Percentiles rank a stretch among this genome's conserved stretches.
Conservation (phyloP, 2,888 invertebrate genomes). For the Himalopsyche japonica region DNA sequence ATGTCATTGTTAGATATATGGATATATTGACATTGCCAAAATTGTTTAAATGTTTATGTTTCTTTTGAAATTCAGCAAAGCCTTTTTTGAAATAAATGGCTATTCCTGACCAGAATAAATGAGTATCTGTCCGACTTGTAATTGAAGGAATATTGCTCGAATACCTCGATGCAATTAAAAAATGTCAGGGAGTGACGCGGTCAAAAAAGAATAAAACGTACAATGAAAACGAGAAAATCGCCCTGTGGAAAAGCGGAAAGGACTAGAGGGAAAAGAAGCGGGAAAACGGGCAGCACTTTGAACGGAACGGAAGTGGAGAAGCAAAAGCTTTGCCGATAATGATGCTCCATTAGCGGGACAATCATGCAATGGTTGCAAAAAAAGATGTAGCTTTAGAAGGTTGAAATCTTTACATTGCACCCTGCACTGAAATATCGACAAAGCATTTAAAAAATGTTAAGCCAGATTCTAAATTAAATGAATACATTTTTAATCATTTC, state of each 20-base stretch:
- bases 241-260: background rate
- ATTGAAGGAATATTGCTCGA: background rate
- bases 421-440: background rate
- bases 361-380: constrained; percentile 18
- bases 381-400: background rate
- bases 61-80: too few relatives aligned
- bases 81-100: too few relatives aligned
- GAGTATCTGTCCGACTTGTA: background rate
- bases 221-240: background rate
- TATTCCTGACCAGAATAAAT: too few relatives aligned
- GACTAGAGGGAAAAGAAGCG: background rate
- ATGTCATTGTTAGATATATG: too few relatives aligned
- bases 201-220: background rate
- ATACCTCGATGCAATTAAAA: constrained; percentile 9
- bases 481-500: too few relatives aligned
- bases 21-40: too few relatives aligned
- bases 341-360: constrained; percentile 32
- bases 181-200: constrained; percentile 6
- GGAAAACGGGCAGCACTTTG: constrained; percentile 26
- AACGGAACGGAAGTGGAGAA: constrained; percentile 18
- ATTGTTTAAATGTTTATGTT: too few relatives aligned
- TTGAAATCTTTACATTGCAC: background rate
- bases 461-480: too few relatives aligned
- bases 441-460: background rate
- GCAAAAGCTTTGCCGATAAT: constrained; percentile 28